Evolutionary conservation across 2,888 invertebrate genomes (phyloP), one percentile per base, ranked within the genome.

Genomic region (Mylabris sibirica): DNA sequence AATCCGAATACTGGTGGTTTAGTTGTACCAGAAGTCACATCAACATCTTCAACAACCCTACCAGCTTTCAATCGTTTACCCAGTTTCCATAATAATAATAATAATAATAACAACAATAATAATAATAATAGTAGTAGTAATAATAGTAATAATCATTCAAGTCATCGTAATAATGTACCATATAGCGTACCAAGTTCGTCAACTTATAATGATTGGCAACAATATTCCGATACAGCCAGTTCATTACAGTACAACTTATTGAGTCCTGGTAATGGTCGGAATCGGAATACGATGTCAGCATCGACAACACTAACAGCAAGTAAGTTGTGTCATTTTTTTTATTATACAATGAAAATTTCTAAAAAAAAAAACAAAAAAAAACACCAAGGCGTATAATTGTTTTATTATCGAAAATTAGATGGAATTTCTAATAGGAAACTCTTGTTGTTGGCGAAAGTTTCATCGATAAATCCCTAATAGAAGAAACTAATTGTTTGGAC

Each of bases 291-390:
- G 0, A 85, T 90, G 62, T 89, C 90, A 69, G 92, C 93, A 59
- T 89, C 92, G 68, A 91, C 91, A 70, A 91, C 91, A 74, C 87
- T 93, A 74, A 88, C 91, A 79, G 91, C 92, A 84, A 90, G 93
- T 93, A 85, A 92, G 35, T 35, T 35, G 93, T 35, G 93, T 24
- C 30, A 49, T 4, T 41, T 41, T 4, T 2, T 30, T 8, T 4
- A 30, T 30, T 30, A 30, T 30, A 30, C 30, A 30, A 30, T 30
- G 30, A 8, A 30, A 30, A 6, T 30, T 30, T 30, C 30, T 30
- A 17, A 60, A 9, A 60, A 22, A 24, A 60, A 60, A n/a, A n/a
- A n/a, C n/a, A n/a, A n/a, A n/a, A n/a, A n/a, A n/a, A n/a, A n/a
- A n/a, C n/a, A n/a, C n/a, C n/a, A n/a, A 20, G 6, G 53, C 8